Base-by-base conservation (phyloP, 2,113 vertebrate genomes). In the Chaetops frenatus region DNA sequence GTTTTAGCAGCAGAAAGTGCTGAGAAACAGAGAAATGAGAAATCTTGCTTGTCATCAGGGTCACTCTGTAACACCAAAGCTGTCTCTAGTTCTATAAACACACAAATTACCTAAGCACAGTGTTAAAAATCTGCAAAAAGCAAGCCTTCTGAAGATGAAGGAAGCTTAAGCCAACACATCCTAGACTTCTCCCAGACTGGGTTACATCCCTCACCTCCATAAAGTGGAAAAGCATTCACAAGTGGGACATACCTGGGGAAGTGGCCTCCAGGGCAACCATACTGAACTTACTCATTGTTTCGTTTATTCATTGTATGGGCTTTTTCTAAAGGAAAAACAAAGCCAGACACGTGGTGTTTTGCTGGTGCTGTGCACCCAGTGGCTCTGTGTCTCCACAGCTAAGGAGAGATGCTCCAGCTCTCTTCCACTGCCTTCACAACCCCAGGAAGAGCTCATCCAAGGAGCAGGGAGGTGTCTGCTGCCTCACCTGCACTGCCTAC, bases 301-400 rank as follows among this genome's bases (percentile, higher is more conserved):
- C 15, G 40, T 76, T 87, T 77, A 24, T 61, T 77, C 28, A 48
- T 27, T n/a, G 7, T 28, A 15, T 12, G 14, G 19, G 7, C 12
- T 58, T 57, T 38, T 35, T 15, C 21, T 18, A 35, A 57, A 42
- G 38, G 19, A 27, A 11, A 45, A 57, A 4, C 20, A 24, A 35
- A 23, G 7, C 4, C 29, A 67, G 1, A 5, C 1, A 0, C 3
- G 1, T 0, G 3, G 16, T 3, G 1, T 36, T 81, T 19, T 57
- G 47, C 64, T 56, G 54, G 25, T 0, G 1, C 70, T 44, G 79
- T 65, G 82, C 53, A 17, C 35, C 6, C 10, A 16, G 53, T 82
- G 76, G 45, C 54, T 25, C 1, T 1, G 33, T n/a, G n/a, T n/a
- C n/a, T n/a, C n/a, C n/a, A n/a, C 60, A 77, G 45, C 64, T 19